phyloP scores from a whole-genome alignment of 2,888 invertebrate species.

The Pimpla rufipes region DNA sequence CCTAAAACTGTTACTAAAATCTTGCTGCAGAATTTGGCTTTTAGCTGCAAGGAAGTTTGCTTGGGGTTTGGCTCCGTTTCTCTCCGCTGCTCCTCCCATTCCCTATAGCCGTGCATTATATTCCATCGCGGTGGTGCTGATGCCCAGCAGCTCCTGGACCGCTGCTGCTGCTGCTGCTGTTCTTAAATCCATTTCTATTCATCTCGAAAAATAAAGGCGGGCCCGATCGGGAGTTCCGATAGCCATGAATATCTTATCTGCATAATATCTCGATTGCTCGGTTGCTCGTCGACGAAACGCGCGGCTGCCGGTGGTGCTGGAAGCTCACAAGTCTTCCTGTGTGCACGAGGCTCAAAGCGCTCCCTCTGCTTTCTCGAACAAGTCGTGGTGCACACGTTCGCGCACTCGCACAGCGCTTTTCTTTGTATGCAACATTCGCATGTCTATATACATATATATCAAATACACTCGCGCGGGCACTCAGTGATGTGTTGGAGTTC shows the following conservation, averaged over 20 bases:
- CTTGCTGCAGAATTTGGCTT: background rate
- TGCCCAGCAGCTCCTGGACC: constrained; percentile 39
- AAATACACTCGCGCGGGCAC: constrained; percentile 3
- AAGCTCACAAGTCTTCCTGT: constrained; percentile 31
- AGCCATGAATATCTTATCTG: constrained; percentile 82
- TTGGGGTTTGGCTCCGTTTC: background rate
- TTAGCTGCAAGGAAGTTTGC: background rate
- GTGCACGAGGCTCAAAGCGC: background rate
- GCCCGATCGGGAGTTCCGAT: constrained; percentile 80
- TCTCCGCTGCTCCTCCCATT: background rate
- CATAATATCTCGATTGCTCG: constrained; percentile 75
- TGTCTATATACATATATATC: constrained; percentile 13
- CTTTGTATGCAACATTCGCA: constrained; percentile 13
- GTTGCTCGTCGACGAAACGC: constrained; percentile 31
- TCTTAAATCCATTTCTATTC: constrained; percentile 79
- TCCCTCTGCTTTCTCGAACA: constrained; percentile 14
- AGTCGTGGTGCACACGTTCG: background rate
- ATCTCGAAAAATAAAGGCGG: constrained; percentile 81
- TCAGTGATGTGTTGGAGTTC: background rate
- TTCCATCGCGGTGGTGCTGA: constrained; percentile 1
- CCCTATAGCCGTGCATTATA: constrained; percentile 26
- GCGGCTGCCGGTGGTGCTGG: constrained; percentile 25
- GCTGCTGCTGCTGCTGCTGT: constrained; percentile 33
- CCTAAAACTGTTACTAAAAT: background rate
- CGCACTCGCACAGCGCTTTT: background rate